A percentile compares a stretch with the other conserved stretches of the same genome.
Conservation (phyloP, 2,113 vertebrate species). For the Syngnathoides biaculeatus region DNA sequence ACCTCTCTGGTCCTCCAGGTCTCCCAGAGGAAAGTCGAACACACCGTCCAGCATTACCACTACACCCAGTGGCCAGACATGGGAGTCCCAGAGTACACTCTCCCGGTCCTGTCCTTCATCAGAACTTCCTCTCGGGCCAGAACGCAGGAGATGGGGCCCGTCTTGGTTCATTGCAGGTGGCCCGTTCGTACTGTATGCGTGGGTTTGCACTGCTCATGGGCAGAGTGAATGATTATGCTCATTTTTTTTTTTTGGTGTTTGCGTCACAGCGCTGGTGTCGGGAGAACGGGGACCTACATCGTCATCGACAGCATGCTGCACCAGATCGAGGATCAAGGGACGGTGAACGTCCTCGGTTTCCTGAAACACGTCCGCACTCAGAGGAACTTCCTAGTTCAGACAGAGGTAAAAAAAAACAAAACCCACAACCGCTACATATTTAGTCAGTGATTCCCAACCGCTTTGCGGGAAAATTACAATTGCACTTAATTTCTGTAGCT, state of each 20-base stretch:
- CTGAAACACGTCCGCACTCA: constrained; percentile 94
- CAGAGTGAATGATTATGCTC: neutral
- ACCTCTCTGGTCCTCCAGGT: constrained; percentile 62
- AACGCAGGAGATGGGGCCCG: constrained; percentile 82
- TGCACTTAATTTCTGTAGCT: too few relatives aligned
- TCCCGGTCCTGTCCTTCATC: constrained; percentile 91
- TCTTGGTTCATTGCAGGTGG: constrained; percentile 95
- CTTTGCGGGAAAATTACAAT: too few relatives aligned
- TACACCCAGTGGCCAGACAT: constrained; percentile 99
- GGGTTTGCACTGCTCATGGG: neutral
- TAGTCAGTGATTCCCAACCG: too few relatives aligned
- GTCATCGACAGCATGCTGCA: constrained; percentile 95
- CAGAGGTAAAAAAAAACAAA: constrained; percentile 84
- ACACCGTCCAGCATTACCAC: constrained; percentile 86
- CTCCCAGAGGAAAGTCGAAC: constrained; percentile 84
- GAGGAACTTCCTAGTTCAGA: constrained; percentile 97
- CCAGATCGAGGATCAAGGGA: constrained; percentile 91
- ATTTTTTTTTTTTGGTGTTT: constrained; percentile 3
- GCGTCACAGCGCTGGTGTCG: constrained; percentile 85
- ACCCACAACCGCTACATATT: neutral
- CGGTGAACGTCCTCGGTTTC: constrained; percentile 90
- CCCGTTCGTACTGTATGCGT: neutral
- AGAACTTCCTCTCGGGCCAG: constrained; percentile 82
- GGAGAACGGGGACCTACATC: constrained; percentile 93
- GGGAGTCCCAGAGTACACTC: constrained; percentile 91